Evolutionary conservation across 2,797 vertebrate genomes (phyloP), one percentile per base, ranked within the genome.

Genomic region (Gephyroberyx darwinii): DNA sequence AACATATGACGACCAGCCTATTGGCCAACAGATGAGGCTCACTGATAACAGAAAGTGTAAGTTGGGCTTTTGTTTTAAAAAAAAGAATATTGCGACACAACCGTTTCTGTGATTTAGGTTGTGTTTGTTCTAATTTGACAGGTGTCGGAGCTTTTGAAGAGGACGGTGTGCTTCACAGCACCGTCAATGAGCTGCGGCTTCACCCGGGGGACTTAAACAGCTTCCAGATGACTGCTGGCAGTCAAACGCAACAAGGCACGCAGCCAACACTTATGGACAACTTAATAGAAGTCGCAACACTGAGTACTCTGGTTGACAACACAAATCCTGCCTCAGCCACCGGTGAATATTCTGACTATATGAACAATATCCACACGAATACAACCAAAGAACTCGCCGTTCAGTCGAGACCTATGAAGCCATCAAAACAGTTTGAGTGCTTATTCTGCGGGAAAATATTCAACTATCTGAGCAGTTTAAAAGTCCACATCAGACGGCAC

Each of bases 391-490:
- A 86, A 10, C 45, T 43, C 8, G 2, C 16, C 10, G 47, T 69
- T 65, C 84, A 86, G 47, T 76, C 86, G 1, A 88, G 84, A 62
- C 53, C 63, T 0, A 3, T 65, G 39, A 87, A 86, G 62, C 87
- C 89, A 2, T 75, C 70, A 0, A 94, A 93, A 58, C 90, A 77
- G 14, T 94, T 95, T 43, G 87, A 93, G 41, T 95, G 93, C 69
- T 87, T 93, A 8, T 93, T 93, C 85, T 94, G 94, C 19, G 92
- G 91, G 55, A 94, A 93, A 74, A 83, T 87, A 35, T 95, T 95
- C 71, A 93, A 92, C 77, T 93, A 94, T 67, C 26, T 94, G 61
- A 94, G 92, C 75, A 93, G 93, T 77, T 83, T 95, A 17, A 94
- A 94, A 86, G 93, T 93, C 58, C 94, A 95, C 84, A 90, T 93